Percentiles rank a stretch among this genome's conserved stretches.
These are phyloP conservation scores for Petrocephalus zakoni DNA, from an alignment of 2,113 vertebrate genomes.

Conservation along the genomic window DNA sequence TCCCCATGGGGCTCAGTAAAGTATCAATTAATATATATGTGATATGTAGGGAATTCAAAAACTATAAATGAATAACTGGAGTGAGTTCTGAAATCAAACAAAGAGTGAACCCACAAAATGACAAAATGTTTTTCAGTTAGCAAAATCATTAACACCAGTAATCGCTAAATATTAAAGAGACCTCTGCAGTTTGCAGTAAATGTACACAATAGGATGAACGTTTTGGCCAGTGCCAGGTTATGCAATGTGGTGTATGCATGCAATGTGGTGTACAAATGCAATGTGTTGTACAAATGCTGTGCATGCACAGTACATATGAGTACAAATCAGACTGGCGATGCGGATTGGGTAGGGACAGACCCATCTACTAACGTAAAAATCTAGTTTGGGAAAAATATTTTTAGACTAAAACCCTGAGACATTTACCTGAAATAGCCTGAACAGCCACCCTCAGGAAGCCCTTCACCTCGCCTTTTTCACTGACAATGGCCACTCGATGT, in stretches of 20 bases:
- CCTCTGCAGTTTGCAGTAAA: background rate
- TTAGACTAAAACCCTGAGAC: background rate
- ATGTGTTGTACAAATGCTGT: background rate
- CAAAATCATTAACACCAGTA: background rate
- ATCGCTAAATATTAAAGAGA: background rate
- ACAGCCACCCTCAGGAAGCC: slow-evolving; percentile 93
- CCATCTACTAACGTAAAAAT: background rate
- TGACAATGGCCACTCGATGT: slow-evolving; percentile 92
- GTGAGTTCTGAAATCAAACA: too few relatives aligned
- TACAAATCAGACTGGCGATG: background rate
- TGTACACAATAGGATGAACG: background rate
- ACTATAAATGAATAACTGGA: too few relatives aligned
- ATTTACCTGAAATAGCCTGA: slow-evolving; percentile 89
- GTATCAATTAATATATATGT: background rate
- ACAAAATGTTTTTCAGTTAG: background rate
- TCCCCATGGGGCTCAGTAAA: too few relatives aligned
- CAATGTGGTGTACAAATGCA: background rate
- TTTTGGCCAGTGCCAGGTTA: background rate
- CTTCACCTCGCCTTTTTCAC: slow-evolving; percentile 94
- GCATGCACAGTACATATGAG: background rate
- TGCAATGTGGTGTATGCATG: background rate
- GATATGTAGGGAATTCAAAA: background rate
- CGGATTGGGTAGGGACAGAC: background rate
- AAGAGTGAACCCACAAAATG: background rate
- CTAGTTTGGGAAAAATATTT: background rate